Conservation (phyloP, 92 coral and sea anemone genomes). For the Ricordea florida region DNA sequence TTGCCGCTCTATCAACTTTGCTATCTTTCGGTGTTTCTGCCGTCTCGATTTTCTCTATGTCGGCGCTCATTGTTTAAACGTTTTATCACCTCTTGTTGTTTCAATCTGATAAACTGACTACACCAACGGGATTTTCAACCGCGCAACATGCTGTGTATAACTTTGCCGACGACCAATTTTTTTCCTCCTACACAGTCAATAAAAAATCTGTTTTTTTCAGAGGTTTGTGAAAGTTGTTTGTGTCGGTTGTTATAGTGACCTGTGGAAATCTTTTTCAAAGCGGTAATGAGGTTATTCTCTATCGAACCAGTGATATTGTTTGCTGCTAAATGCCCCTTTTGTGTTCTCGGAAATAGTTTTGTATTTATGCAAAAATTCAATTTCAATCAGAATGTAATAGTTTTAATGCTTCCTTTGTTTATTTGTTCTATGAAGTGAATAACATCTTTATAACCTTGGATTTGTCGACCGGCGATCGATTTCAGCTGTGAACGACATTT, state of each 20-base stretch:
- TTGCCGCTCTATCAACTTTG: conserved; percentile 73
- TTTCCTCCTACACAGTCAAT: neutral
- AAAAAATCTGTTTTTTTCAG: neutral
- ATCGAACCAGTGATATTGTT: too few relatives aligned
- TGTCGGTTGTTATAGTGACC: conserved; percentile 58
- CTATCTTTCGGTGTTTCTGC: conserved; percentile 12
- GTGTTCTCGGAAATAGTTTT: too few relatives aligned
- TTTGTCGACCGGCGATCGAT: too few relatives aligned
- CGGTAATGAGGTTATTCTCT: neutral
- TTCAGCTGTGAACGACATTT: too few relatives aligned
- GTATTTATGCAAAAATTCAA: too few relatives aligned
- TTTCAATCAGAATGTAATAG: too few relatives aligned
- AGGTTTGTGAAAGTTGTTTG: conserved; percentile 35
- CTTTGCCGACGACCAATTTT: neutral
- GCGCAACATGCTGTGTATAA: neutral
- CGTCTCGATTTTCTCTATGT: neutral
- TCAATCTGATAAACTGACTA: neutral
- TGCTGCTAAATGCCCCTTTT: too few relatives aligned
- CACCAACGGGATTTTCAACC: neutral
- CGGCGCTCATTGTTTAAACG: conserved; percentile 69
- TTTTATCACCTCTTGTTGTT: neutral
- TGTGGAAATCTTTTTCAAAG: neutral
- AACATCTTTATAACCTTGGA: too few relatives aligned
- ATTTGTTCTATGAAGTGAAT: too few relatives aligned
- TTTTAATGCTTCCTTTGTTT: too few relatives aligned